Base-by-base conservation (phyloP, 2,797 vertebrate genomes). In the Typhlichthys subterraneus region DNA sequence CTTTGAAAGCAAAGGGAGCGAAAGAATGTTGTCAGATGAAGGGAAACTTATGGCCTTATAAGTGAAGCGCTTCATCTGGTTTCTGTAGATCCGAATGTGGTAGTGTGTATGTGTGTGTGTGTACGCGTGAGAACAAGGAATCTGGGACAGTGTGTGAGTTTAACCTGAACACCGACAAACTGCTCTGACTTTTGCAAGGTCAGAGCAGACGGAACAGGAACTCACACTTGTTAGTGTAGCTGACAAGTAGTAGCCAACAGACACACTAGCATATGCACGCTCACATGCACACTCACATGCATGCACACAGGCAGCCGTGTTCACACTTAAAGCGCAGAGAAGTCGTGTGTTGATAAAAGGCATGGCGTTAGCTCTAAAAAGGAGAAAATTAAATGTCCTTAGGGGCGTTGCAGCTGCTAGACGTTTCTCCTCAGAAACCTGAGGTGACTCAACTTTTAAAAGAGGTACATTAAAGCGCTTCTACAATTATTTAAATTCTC, bases 141-240 rank as follows among this genome's bases (percentile, higher is more conserved):
- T 83, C 70, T 85, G 71, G 76, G 69, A 73, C 69, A 61, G 62
- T 67, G 68, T 84, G 86, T 84, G 77, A 75, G 71, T 88, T 83
- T 73, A 89, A 88, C 77, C 77, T 82, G 76, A 79, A 84, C 52
- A 46, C 56, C 66, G 45, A 59, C 65, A 86, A 69, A 69, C 73
- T n/a, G n/a, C n/a, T n/a, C n/a, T 81, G 50, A 61, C 53, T 53
- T 53, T 69, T 65, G 75, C 72, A 66, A 58, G 61, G 73, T 76
- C 60, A 61, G 70, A 42, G 38, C 38, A 70, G 23, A 61, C 66
- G 69, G 45, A 15, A 73, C 59, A 62, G 51, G 65, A 67, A 52
- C 53, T 57, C 12, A 11, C 45, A 67, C 69, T 75, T 61, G 63
- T 58, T 62, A 15, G 33, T 2, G 38, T 10, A 42, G 38, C 38